A percentile compares a stretch with the other conserved stretches of the same genome.
Conservation (phyloP, 2,888 invertebrate species). For the Sclerodermus sp. region DNA sequence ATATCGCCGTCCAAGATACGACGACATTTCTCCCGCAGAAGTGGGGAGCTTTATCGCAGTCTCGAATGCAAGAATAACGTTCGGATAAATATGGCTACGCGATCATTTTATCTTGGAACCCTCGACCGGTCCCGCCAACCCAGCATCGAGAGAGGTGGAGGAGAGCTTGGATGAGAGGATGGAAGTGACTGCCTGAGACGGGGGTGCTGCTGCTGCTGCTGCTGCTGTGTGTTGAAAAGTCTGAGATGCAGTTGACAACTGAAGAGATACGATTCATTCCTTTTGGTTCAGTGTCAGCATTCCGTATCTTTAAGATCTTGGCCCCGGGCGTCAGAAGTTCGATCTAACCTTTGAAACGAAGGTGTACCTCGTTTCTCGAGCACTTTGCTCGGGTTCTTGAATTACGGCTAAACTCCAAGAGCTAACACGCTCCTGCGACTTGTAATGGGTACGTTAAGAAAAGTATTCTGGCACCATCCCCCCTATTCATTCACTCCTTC, state of each 20-base stretch:
- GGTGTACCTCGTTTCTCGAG: too few species aligned
- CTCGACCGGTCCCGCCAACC: not conserved
- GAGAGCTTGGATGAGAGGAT: not conserved
- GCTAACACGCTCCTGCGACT: too few species aligned
- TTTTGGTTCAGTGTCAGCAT: constrained; percentile 18
- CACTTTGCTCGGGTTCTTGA: too few species aligned
- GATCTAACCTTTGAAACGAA: too few species aligned
- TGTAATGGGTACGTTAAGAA: too few species aligned
- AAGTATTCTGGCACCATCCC: too few species aligned
- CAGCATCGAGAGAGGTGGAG: not conserved
- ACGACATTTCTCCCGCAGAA: too few species aligned
- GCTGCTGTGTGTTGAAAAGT: not conserved
- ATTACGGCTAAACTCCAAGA: too few species aligned
- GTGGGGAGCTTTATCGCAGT: too few species aligned
- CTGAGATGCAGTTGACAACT: constrained; percentile 2
- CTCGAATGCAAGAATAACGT: constrained; percentile 22
- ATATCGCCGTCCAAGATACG: too few species aligned
- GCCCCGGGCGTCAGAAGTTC: not conserved
- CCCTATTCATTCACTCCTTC: too few species aligned
- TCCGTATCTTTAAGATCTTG: constrained; percentile 13
- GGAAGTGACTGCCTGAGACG: not conserved
- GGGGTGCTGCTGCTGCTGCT: too few species aligned
- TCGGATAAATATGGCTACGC: constrained; percentile 29
- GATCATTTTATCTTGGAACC: constrained; percentile 28
- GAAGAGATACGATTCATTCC: constrained; percentile 25